phyloP scores from a whole-genome alignment of 30 jellyfish, hydroid and myxozoan species.

The Rhopilema esculentum region DNA sequence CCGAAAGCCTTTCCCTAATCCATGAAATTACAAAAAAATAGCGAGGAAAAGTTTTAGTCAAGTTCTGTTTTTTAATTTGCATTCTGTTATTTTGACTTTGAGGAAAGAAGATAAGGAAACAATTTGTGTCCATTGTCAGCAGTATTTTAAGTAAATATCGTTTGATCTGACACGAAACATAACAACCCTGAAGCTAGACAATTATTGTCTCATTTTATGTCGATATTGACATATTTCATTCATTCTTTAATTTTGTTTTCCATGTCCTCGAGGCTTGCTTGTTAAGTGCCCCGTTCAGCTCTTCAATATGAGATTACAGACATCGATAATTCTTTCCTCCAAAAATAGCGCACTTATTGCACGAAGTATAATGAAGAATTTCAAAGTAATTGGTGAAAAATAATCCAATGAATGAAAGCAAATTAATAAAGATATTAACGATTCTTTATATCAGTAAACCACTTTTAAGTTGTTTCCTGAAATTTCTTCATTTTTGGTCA shows the following conservation, averaged over 20 bases:
- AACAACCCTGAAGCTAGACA: too few relatives aligned
- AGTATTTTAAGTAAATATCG: not conserved
- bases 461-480: not conserved
- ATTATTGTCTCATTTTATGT: too few relatives aligned
- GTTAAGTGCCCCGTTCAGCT: not conserved
- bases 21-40: too few relatives aligned
- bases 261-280: not conserved
- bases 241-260: not conserved
- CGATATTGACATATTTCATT: too few relatives aligned
- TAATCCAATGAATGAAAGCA: not conserved
- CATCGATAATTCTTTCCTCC: not conserved
- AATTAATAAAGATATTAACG: not conserved
- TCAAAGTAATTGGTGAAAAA: not conserved
- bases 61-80: too few relatives aligned
- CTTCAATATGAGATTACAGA: not conserved
- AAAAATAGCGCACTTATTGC: not conserved
- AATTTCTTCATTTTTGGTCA: not conserved
- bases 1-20: too few relatives aligned
- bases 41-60: too few relatives aligned
- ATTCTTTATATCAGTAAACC: not conserved
- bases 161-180: not conserved
- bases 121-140: not conserved
- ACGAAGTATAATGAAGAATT: not conserved
- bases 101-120: not conserved
- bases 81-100: not conserved